Percentiles rank a stretch among this genome's conserved stretches.
Evolutionary conservation across 2,113 vertebrate genomes (phyloP).

Genomic region (Furnarius figulus): DNA sequence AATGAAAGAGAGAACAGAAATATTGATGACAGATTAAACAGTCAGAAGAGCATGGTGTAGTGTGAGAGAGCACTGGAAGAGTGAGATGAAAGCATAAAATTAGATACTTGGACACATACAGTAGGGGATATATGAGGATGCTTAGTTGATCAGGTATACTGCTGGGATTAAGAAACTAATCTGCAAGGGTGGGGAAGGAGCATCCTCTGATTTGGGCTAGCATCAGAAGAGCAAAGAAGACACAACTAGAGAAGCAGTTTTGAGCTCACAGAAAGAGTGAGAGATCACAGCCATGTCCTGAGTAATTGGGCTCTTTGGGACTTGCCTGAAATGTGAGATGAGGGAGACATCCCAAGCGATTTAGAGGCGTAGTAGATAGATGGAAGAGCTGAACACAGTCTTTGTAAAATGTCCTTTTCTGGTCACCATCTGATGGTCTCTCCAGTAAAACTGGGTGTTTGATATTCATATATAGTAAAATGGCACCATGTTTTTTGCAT

Average conservation of each 20-base stretch:
- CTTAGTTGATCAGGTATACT: neutral
- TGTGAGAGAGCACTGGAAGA: neutral
- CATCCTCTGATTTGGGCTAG: rapidly evolving
- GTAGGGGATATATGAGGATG: neutral
- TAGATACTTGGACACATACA: neutral
- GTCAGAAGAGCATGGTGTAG: neutral
- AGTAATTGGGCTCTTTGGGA: neutral
- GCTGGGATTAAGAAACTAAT: neutral
- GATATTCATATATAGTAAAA: neutral
- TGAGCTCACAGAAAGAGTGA: neutral
- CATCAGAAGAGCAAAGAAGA: neutral
- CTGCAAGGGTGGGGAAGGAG: rapidly evolving
- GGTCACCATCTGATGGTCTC: neutral
- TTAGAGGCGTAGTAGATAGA: neutral
- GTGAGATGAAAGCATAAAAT: neutral
- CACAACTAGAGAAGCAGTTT: neutral
- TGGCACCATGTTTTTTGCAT: neutral
- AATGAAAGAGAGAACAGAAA: neutral
- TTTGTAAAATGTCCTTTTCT: neutral
- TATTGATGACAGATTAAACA: neutral
- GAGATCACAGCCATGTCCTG: too few relatives aligned
- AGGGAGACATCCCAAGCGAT: neutral
- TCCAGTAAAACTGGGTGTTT: neutral
- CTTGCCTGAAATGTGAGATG: neutral
- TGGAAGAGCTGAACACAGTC: neutral